A percentile compares a stretch with the other conserved stretches of the same genome.
phyloP scores from a whole-genome alignment of 2,888 invertebrate genomes.

The Dascillus cervinus region DNA sequence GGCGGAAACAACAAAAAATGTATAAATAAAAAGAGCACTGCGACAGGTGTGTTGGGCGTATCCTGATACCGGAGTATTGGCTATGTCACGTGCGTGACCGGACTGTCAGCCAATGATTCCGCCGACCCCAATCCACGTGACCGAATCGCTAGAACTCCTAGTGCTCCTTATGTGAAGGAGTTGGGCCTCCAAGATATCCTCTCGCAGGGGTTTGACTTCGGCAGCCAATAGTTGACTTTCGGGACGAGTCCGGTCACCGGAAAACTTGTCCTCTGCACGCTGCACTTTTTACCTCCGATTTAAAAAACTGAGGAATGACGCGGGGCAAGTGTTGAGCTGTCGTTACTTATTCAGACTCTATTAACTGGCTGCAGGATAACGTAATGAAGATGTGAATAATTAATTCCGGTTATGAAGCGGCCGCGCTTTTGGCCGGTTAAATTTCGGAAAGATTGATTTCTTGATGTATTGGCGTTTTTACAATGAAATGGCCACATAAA shows the following conservation, averaged over 20 bases:
- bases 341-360: slow-evolving; percentile 40
- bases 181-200: slow-evolving; percentile 20
- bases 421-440: too few relatives aligned
- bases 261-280: too few relatives aligned
- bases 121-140: slow-evolving; percentile 14
- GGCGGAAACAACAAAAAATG: slow-evolving; percentile 24
- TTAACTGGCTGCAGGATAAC: slow-evolving; percentile 39
- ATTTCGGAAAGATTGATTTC: too few relatives aligned
- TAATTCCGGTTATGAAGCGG: slow-evolving; percentile 30
- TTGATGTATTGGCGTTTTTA: too few relatives aligned
- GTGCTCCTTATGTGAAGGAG: slow-evolving; percentile 17
- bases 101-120: slow-evolving; percentile 24
- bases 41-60: slow-evolving; percentile 23
- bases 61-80: slow-evolving; percentile 20
- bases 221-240: slow-evolving; percentile 20
- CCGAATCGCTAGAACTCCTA: slow-evolving; percentile 19
- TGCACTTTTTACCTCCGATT: too few relatives aligned
- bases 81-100: slow-evolving; percentile 29
- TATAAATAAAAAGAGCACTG: slow-evolving; percentile 18
- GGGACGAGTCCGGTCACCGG: too few relatives aligned
- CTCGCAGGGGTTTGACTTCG: slow-evolving; percentile 22
- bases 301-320: too few relatives aligned
- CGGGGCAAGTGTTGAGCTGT: slow-evolving; percentile 27
- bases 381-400: slow-evolving; percentile 43
- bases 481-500: slow-evolving; percentile 13